Conservation (phyloP, 2,113 vertebrate species). For the Malurus alboscapulatus region DNA sequence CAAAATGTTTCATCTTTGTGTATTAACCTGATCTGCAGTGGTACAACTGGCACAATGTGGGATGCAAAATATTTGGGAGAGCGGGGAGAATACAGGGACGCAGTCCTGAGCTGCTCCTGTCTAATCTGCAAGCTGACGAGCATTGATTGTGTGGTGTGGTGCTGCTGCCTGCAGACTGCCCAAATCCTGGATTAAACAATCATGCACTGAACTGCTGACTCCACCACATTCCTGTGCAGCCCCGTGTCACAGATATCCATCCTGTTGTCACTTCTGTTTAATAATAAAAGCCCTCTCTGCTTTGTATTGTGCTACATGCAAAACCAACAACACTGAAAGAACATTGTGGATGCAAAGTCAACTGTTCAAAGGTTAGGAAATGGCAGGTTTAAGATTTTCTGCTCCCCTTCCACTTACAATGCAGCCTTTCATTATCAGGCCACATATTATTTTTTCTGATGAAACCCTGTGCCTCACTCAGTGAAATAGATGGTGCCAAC, state of each 20-base stretch:
- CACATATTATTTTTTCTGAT: not conserved
- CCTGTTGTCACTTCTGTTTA: conserved; percentile 26
- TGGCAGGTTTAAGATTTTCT: conserved; percentile 4
- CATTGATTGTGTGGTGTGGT: rapidly evolving
- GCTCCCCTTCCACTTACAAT: not conserved
- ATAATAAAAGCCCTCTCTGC: not conserved
- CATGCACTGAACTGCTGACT: conserved; percentile 7
- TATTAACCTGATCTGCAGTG: not conserved
- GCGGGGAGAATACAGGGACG: not conserved
- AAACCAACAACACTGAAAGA: not conserved
- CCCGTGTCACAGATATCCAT: not conserved
- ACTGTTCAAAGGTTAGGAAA: not conserved
- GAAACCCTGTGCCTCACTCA: not conserved
- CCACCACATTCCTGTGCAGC: conserved; percentile 17
- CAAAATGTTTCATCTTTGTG: not conserved
- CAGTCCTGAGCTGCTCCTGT: not conserved
- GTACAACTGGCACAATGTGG: not conserved
- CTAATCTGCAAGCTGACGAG: not conserved
- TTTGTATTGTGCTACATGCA: not conserved
- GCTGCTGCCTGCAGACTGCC: not conserved
- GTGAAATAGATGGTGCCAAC: conserved; percentile 26
- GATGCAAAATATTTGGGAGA: not conserved
- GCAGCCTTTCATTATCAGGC: not conserved
- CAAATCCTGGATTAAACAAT: conserved; percentile 41
- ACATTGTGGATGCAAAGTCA: not conserved